Percentiles rank a stretch among this genome's conserved stretches.
Evolutionary conservation across 2,888 invertebrate species (phyloP).

Genomic region (Aporophyla nigra): DNA sequence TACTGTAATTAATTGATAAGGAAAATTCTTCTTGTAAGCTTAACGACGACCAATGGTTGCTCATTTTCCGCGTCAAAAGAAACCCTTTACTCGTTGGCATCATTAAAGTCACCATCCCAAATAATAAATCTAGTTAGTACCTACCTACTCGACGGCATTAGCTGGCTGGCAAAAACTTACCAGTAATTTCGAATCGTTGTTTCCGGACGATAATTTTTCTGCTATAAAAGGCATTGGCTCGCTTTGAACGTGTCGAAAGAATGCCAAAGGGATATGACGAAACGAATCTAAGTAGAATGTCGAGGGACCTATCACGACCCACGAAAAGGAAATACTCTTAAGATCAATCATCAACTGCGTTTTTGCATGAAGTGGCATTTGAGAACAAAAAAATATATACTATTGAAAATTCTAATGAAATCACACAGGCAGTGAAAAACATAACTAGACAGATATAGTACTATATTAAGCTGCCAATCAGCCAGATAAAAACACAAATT

Average conservation of each 20-base stretch:
- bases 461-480: neutral
- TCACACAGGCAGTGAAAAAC: neutral
- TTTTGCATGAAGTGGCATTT: conserved; percentile 30
- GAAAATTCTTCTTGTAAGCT: too few relatives aligned
- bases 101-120: too few relatives aligned
- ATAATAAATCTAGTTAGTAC: too few relatives aligned
- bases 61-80: too few relatives aligned
- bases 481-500: neutral
- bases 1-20: too few relatives aligned
- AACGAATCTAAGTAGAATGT: conserved; percentile 19
- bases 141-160: too few relatives aligned
- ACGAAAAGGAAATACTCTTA: conserved; percentile 25
- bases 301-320: conserved; percentile 52
- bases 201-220: conserved; percentile 20
- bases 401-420: too few relatives aligned
- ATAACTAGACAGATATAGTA: neutral
- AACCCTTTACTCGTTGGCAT: too few relatives aligned
- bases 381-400: neutral
- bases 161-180: neutral
- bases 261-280: conserved; percentile 48
- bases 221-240: conserved; percentile 20
- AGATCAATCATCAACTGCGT: conserved; percentile 11
- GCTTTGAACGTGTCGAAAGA: conserved; percentile 34
- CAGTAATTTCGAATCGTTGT: conserved; percentile 5
- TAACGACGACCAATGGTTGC: too few relatives aligned